Conservation (phyloP, 2,888 invertebrate species). For the Orthosia gothica region DNA sequence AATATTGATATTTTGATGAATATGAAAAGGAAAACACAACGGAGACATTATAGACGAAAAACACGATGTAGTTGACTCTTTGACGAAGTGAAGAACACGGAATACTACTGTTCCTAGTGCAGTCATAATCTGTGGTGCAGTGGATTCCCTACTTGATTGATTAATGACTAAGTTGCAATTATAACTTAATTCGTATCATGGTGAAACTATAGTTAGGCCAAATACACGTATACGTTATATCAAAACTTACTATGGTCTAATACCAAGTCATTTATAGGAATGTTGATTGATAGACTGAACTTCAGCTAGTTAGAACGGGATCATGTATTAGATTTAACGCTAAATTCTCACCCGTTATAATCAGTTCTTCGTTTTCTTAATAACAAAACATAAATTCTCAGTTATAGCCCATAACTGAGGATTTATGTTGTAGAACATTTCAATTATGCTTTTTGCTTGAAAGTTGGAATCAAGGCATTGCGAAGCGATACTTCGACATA, state of each 20-base stretch:
- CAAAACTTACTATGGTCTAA: neutral
- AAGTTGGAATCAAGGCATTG: constrained; percentile 21
- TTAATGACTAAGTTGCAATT: too few relatives aligned
- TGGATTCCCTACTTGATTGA: too few relatives aligned
- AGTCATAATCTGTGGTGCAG: too few relatives aligned
- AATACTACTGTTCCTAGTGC: too few relatives aligned
- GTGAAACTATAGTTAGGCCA: too few relatives aligned
- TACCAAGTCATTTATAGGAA: neutral
- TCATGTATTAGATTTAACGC: constrained; percentile 15
- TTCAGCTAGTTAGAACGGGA: constrained; percentile 3
- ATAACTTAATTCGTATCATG: too few relatives aligned
- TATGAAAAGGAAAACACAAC: too few relatives aligned
- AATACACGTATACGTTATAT: too few relatives aligned
- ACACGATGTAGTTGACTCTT: neutral
- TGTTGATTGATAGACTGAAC: neutral
- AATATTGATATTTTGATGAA: neutral
- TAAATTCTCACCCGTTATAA: constrained; percentile 17
- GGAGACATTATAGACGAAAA: too few relatives aligned
- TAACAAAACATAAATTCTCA: constrained; percentile 40
- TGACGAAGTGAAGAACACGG: neutral
- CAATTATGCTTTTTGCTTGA: constrained; percentile 43
- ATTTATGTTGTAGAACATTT: constrained; percentile 49
- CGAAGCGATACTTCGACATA: neutral
- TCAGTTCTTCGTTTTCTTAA: constrained; percentile 31
- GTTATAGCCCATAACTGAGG: constrained; percentile 41